phyloP scores from a whole-genome alignment of 2,888 invertebrate genomes.

The Erannis defoliaria region DNA sequence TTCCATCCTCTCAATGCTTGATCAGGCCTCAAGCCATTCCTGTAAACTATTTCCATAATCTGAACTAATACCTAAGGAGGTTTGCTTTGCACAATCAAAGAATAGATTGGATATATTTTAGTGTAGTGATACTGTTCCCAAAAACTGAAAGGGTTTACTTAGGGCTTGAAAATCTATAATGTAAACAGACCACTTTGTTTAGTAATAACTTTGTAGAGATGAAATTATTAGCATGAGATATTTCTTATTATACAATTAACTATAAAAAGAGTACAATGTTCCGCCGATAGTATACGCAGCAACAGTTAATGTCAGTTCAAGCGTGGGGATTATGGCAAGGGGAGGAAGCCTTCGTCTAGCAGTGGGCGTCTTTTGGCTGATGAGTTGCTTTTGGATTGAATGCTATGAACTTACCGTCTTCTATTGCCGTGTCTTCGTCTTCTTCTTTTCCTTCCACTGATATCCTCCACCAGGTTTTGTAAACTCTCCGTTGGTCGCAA shows the following conservation, averaged over 20 bases:
- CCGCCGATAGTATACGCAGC: too few species aligned
- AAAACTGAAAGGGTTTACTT: background rate
- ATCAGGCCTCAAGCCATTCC: slow-evolving; percentile 25
- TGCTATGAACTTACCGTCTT: slow-evolving; percentile 74
- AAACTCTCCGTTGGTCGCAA: slow-evolving; percentile 77
- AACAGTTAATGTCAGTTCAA: too few species aligned
- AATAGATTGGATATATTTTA: background rate
- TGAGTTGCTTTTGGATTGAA: too few species aligned
- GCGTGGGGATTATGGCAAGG: too few species aligned
- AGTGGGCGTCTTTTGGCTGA: too few species aligned
- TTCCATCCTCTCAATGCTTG: background rate
- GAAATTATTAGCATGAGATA: too few species aligned
- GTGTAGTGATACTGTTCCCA: background rate
- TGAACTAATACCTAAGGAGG: slow-evolving; percentile 7
- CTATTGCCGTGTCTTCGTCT: slow-evolving; percentile 78
- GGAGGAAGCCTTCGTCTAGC: too few species aligned
- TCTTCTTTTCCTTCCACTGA: slow-evolving; percentile 60
- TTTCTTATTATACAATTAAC: too few species aligned
- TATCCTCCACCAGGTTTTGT: slow-evolving; percentile 69
- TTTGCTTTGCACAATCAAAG: background rate
- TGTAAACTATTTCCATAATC: slow-evolving; percentile 28
- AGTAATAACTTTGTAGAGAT: too few species aligned
- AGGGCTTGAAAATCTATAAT: too few species aligned
- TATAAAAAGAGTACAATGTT: too few species aligned
- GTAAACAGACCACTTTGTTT: too few species aligned